These are phyloP conservation scores for Cerceris ruficornis DNA, from an alignment of 2,888 invertebrate species.

Conservation along the genomic window DNA sequence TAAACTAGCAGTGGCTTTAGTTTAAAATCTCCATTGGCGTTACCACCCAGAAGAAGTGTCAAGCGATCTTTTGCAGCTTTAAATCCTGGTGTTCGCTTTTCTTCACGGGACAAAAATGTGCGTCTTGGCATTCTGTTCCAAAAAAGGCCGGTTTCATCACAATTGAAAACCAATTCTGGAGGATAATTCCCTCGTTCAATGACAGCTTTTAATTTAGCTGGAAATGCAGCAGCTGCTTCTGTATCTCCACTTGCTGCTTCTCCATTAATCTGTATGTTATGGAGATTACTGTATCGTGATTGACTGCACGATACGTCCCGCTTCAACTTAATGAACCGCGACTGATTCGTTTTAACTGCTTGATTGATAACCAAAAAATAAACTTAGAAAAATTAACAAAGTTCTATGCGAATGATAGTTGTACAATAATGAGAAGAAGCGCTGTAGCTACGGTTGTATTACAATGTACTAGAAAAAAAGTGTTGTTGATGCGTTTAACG, in stretches of 20 bases:
- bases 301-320: too few species aligned
- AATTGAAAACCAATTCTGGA: slow-evolving; percentile 51
- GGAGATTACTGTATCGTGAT: too few species aligned
- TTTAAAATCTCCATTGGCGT: slow-evolving; percentile 42
- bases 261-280: slow-evolving; percentile 46
- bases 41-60: slow-evolving; percentile 41
- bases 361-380: too few species aligned
- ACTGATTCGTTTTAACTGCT: too few species aligned
- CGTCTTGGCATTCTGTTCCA: slow-evolving; percentile 59
- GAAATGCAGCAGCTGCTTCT: slow-evolving; percentile 43
- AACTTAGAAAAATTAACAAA: too few species aligned
- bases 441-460: too few species aligned
- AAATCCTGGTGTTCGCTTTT: slow-evolving; percentile 40
- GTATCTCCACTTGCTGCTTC: slow-evolving; percentile 55
- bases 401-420: too few species aligned
- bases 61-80: slow-evolving; percentile 53
- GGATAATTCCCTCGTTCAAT: slow-evolving; percentile 49
- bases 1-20: slow-evolving; percentile 52
- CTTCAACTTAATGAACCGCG: too few species aligned
- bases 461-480: too few species aligned
- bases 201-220: slow-evolving; percentile 43
- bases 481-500: too few species aligned
- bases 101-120: slow-evolving; percentile 42
- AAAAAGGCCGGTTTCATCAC: slow-evolving; percentile 54
- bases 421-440: too few species aligned